These are phyloP conservation scores for Erithacus rubecula DNA, from an alignment of 2,797 vertebrate genomes.

Conservation along the genomic window DNA sequence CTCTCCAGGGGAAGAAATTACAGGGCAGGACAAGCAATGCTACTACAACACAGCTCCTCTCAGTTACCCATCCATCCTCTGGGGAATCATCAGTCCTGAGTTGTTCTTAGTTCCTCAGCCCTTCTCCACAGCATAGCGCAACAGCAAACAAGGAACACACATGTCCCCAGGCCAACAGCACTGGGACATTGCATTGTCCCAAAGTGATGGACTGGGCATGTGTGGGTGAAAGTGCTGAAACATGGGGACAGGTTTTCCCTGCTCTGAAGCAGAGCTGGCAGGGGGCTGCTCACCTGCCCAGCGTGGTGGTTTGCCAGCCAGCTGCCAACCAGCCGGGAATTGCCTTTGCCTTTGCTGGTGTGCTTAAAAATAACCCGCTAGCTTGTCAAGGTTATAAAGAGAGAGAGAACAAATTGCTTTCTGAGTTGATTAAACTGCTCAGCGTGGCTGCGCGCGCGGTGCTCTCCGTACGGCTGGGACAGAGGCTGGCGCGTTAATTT, in stretches of 20 bases:
- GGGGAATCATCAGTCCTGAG: neutral
- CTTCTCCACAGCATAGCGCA: neutral
- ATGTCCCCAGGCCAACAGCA: neutral
- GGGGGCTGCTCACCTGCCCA: neutral
- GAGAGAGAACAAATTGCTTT: constrained; percentile 69
- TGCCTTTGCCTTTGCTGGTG: neutral
- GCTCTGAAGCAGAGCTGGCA: neutral
- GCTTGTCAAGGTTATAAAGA: constrained; percentile 70
- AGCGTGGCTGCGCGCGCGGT: neutral
- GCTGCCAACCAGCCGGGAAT: neutral
- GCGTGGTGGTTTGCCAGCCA: neutral
- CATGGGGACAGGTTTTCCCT: neutral
- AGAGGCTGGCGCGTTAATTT: constrained; percentile 17
- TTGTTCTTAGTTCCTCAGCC: neutral
- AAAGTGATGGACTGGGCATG: accelerated
- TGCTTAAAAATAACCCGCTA: constrained; percentile 60
- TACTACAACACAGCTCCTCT: neutral
- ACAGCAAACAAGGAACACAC: accelerated
- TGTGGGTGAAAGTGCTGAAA: neutral
- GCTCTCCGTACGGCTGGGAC: neutral
- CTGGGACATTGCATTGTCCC: accelerated
- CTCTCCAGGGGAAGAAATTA: neutral
- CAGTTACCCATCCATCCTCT: neutral
- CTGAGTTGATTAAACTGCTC: constrained; percentile 67
- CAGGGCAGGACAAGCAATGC: neutral